A percentile compares a stretch with the other conserved stretches of the same genome.
phyloP scores from a whole-genome alignment of 1,140 invertebrate species.

The Oryzaephilus surinamensis region DNA sequence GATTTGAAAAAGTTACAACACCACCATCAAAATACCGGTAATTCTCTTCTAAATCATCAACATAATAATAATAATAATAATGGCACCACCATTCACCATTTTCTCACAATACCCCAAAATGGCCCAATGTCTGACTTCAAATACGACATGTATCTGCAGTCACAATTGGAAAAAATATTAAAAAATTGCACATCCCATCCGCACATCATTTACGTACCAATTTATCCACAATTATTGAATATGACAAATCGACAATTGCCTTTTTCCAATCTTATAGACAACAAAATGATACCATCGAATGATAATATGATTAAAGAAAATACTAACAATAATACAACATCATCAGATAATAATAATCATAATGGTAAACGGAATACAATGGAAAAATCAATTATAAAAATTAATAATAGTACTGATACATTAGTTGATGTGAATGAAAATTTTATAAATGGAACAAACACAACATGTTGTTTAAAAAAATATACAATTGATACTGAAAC shows the following conservation, averaged over 20 bases:
- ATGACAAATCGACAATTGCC: no score
- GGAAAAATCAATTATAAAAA: no score
- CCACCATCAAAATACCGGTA: constrained; percentile 54
- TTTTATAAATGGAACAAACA: constrained; percentile 3
- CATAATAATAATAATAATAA: constrained; percentile 1
- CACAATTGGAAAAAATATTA: constrained; percentile 2
- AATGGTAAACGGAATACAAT: no score
- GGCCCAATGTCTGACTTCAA: constrained; percentile 5
- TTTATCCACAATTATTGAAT: constrained; percentile 1
- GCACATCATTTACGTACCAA: constrained; percentile 17
- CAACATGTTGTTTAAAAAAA: constrained; percentile 20
- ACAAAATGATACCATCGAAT: no score
- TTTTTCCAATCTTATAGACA: no score
- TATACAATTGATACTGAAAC: constrained; percentile 22
- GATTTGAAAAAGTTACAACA: constrained; percentile 49
- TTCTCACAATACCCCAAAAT: constrained; percentile 8
- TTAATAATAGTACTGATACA: no score
- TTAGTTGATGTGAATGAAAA: neutral
- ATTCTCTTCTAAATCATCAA: constrained; percentile 16
- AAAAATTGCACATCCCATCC: constrained; percentile 18
- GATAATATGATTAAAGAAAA: no score
- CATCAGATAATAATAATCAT: no score
- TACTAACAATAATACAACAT: no score
- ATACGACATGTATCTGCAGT: constrained; percentile 1
- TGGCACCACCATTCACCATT: constrained; percentile 4